phyloP scores from a whole-genome alignment of 2,113 vertebrate species.

The Benitochromis conjunctus region DNA sequence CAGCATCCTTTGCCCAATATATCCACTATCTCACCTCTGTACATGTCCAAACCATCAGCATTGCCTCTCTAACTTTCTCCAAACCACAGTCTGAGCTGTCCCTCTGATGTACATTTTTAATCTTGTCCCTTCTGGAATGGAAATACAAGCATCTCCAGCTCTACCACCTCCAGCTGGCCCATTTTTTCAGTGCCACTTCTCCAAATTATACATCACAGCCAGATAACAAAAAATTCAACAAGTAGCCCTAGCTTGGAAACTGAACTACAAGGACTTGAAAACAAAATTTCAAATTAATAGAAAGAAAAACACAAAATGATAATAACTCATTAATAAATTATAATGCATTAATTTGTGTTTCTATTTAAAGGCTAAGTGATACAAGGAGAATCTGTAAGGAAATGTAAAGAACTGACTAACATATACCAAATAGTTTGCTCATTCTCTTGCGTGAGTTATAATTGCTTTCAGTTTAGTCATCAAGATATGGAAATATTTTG shows the following conservation, averaged over 20 bases:
- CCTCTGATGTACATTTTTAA: neutral
- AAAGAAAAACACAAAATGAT: neutral
- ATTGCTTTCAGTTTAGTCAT: neutral
- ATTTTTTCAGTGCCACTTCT: neutral
- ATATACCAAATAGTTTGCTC: neutral
- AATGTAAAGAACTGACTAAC: neutral
- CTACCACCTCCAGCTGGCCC: neutral
- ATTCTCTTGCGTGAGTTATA: neutral
- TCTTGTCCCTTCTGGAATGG: neutral
- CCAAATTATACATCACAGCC: neutral
- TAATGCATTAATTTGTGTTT: neutral
- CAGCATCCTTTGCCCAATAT: neutral
- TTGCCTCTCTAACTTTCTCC: neutral
- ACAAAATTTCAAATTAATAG: neutral
- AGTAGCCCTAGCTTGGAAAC: neutral
- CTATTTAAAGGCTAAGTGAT: neutral
- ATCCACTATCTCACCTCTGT: neutral
- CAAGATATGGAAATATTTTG: neutral
- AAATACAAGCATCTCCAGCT: neutral
- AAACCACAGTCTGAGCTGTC: neutral
- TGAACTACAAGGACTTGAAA: neutral
- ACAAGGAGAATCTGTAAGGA: neutral
- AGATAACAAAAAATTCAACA: neutral
- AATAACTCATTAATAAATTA: neutral
- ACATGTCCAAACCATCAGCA: neutral